Evolutionary conservation across 1,140 invertebrate species (phyloP), one percentile per base, ranked within the genome.

Genomic region (Ostrea denselamellosa): DNA sequence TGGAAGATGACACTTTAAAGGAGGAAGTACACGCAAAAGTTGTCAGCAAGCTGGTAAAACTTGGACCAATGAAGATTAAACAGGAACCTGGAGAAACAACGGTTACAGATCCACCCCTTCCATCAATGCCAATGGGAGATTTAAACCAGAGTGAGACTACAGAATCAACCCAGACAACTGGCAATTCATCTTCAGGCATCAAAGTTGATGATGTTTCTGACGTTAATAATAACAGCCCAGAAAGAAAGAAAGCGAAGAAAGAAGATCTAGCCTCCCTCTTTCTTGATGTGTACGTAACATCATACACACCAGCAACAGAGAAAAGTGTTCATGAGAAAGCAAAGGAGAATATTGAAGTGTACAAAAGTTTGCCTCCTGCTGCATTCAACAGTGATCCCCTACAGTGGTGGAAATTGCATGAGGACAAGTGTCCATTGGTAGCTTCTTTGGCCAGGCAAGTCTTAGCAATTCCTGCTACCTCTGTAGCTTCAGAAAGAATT

Each of bases 401-500:
- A 51, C 25, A n/a, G 17, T 87, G 86, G 62, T 87, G 86, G 81
- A 62, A 65, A 44, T 8, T 51, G 3, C 22, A 87, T 51, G 28
- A 86, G 14, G 22, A 19, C n/a, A 87, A 22, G 14, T 87, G 52
- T 44, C 86, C 58, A n/a, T 34, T 83, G n/a, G 8, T 87, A 9
- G 34, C 52, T 2, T 12, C 10, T 28, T 28, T 87, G 22, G 62
- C 81, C 4, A 56, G 28, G 51, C 19, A 65, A 28, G 34, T 52
- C 52, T 51, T 87, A 17, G 34, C 53, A 9, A 54, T 87, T 25
- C 77, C 81, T 17, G 86, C 25, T 14, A 87, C 86, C 53, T 83
- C 77, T 34, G 86, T 87, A 25, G 56, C 86, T 17, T 71, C 56
- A 51, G 86, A 87, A 53, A 8, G 86, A 51, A 44, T 87, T 17